Evolutionary conservation across 1,140 invertebrate genomes (phyloP).

Genomic region (Trichomalopsis sarcophagae): DNA sequence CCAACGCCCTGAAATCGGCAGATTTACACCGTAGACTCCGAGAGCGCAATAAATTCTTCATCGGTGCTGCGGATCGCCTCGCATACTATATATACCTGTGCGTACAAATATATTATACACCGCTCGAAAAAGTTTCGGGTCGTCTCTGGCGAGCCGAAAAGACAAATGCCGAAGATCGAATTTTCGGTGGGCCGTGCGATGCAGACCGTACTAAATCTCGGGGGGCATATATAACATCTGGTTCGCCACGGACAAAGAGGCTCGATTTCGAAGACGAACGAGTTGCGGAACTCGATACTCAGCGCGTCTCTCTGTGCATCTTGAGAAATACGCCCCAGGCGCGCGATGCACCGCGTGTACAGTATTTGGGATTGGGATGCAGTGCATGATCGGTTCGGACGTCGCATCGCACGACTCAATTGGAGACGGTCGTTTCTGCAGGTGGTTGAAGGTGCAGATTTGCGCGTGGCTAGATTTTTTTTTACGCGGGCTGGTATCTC

Average conservation of each 20-base stretch:
- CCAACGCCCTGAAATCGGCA: background rate
- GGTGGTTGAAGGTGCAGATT: no score
- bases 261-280: conserved; percentile 32
- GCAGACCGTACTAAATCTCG: background rate
- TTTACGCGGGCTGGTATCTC: no score
- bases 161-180: conserved; percentile 33
- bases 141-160: background rate
- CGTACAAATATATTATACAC: no score
- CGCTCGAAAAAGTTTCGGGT: background rate
- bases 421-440: no score
- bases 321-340: background rate
- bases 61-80: background rate
- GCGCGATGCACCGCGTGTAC: no score
- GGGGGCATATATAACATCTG: background rate
- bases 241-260: background rate
- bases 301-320: background rate
- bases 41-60: background rate
- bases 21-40: background rate
- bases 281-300: conserved; percentile 11
- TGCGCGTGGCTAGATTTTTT: no score
- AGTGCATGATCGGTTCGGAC: no score
- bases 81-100: no score
- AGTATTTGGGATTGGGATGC: no score
- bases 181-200: background rate
- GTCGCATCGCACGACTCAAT: no score